Base-by-base conservation (phyloP, 2,888 invertebrate genomes). In the Drosophila robusta region DNA sequence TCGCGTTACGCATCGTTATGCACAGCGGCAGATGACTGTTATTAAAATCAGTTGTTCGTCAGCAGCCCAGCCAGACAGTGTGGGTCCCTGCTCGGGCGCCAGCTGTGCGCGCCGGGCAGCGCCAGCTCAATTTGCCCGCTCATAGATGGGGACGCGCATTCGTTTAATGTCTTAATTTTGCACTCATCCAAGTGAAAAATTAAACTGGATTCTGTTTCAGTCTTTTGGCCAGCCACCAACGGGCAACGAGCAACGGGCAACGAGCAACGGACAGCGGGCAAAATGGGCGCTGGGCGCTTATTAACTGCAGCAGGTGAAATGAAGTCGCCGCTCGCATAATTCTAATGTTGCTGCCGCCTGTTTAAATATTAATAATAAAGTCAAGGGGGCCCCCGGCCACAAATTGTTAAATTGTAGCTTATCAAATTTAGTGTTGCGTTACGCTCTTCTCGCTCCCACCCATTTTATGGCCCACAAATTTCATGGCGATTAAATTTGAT, bases 141-240 rank as follows among this genome's bases (percentile, higher is more conserved):
- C 61, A 38, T 39, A 44, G 64, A 46, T 46, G 73, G 65, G 54
- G 14, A 26, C 84, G 87, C 84, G 87, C 84, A 87, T 79, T 82
- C 82, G 82, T 80, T 90, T 90, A 92, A 92, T 90, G 91, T 91
- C 90, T 91, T 92, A 90, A 91, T 91, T 91, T 89, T 83, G 90
- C 89, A 91, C 90, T 91, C 91, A 90, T 87, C 90, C 91, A 82
- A 90, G 91, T 92, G 91, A 90, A 92, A 92, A 91, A 91, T 92
- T 92, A 90, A 91, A 91, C 91, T 90, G 85, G 76, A 83, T 84
- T 67, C 72, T 65, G 52, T 72, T 73, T 75, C 56, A 54, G 47
- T 58, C 49, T 75, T 75, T 66, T 68, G 70, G 70, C 45, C 67
- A 75, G 52, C 29, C n/a, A n/a, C n/a, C n/a, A 22, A 22, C 22